These are phyloP conservation scores for Cheilosia scutellata DNA, from an alignment of 2,888 invertebrate species.

Conservation along the genomic window DNA sequence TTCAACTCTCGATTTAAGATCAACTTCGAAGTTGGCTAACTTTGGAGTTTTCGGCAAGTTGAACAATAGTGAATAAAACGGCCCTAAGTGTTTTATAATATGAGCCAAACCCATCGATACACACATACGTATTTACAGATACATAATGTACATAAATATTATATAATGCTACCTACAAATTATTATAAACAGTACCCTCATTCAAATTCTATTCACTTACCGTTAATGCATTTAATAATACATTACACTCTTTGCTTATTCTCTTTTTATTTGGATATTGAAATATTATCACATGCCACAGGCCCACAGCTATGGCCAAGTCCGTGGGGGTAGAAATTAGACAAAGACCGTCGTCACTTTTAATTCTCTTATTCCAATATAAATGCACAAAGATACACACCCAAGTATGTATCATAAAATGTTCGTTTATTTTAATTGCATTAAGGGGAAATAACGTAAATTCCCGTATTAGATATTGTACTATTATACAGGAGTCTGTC, in stretches of 20 bases:
- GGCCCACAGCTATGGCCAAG: not conserved
- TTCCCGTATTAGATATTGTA: conserved; percentile 41
- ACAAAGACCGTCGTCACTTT: conserved; percentile 42
- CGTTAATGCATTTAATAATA: not conserved
- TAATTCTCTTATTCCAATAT: conserved; percentile 50
- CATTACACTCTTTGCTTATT: not conserved
- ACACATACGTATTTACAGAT: not conserved
- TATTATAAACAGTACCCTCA: not conserved
- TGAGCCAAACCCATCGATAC: not conserved
- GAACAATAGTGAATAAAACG: no score
- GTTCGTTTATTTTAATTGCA: conserved; percentile 73
- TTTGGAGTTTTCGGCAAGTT: no score
- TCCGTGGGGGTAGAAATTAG: conserved; percentile 4
- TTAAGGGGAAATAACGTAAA: conserved; percentile 54
- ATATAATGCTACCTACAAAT: not conserved
- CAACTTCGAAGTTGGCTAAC: no score
- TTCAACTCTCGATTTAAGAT: no score
- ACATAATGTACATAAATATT: not conserved
- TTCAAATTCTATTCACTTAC: not conserved
- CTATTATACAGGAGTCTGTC: not conserved
- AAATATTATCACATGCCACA: conserved; percentile 13
- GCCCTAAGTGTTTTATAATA: no score
- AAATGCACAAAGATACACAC: not conserved
- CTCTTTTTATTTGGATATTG: conserved; percentile 19
- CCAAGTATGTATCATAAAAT: conserved; percentile 52